Evolutionary conservation across 1,140 invertebrate genomes (phyloP).

Genomic region (Adelges cooleyi): DNA sequence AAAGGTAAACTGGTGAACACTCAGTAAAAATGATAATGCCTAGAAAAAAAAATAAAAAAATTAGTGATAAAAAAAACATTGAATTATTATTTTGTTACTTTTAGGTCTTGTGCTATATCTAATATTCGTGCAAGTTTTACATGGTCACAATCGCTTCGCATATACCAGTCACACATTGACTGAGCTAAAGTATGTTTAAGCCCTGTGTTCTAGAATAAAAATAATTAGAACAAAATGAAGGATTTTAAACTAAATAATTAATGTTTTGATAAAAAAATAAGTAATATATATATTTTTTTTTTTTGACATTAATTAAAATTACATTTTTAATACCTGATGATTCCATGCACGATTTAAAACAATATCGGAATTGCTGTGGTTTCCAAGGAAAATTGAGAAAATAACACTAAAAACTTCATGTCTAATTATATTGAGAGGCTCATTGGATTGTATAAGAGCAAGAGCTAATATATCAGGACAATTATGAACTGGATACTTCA

Average conservation of each 20-base stretch:
- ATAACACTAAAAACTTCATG: slow-evolving; percentile 74
- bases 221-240: no score
- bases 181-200: slow-evolving; percentile 58
- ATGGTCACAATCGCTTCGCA: slow-evolving; percentile 82
- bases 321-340: slow-evolving; percentile 44
- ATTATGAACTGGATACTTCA: slow-evolving; percentile 82
- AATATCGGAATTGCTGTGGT: slow-evolving; percentile 89
- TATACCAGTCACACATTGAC: slow-evolving; percentile 95
- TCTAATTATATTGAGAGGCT: slow-evolving; percentile 57
- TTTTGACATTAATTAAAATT: no score
- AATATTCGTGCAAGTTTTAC: slow-evolving; percentile 82
- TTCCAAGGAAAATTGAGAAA: slow-evolving; percentile 82
- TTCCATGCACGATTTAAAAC: slow-evolving; percentile 92
- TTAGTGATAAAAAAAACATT: no score
- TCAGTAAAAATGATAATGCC: slow-evolving; percentile 82
- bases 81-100: slow-evolving; percentile 40
- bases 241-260: no score
- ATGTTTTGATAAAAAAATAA: no score
- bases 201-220: no score
- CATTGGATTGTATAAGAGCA: slow-evolving; percentile 70
- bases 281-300: no score
- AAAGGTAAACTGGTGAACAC: slow-evolving; percentile 87
- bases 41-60: slow-evolving; percentile 33
- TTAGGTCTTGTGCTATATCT: slow-evolving; percentile 94
- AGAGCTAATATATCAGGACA: slow-evolving; percentile 87